phyloP scores from a whole-genome alignment of 2,797 vertebrate genomes.

The Aeoliscus strigatus region DNA sequence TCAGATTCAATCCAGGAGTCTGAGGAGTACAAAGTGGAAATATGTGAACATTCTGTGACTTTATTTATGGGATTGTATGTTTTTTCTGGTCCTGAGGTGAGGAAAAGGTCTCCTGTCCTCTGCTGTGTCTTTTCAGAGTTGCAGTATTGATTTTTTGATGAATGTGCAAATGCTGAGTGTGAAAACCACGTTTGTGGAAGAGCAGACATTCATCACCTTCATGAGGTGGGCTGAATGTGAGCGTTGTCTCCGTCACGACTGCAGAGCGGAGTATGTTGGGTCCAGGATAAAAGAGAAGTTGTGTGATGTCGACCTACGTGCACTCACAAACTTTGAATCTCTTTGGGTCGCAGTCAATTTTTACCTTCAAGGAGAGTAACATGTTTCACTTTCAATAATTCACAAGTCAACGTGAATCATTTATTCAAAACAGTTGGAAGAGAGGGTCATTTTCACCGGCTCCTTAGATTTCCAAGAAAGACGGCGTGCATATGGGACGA shows the following conservation, averaged over 20 bases:
- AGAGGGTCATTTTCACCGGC: constrained; percentile 34
- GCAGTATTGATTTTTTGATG: constrained; percentile 18
- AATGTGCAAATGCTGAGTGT: constrained; percentile 22
- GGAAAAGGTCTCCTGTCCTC: constrained; percentile 2
- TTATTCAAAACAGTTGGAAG: constrained; percentile 47
- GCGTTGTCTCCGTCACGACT: constrained; percentile 21
- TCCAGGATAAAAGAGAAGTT: constrained; percentile 16
- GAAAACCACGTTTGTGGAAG: constrained; percentile 24
- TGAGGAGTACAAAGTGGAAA: too few relatives aligned
- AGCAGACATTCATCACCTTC: constrained; percentile 25
- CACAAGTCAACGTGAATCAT: constrained; percentile 63
- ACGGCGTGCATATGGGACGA: constrained; percentile 13
- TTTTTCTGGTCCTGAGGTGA: too few relatives aligned
- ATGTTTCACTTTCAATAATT: constrained; percentile 64
- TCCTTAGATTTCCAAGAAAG: constrained; percentile 37
- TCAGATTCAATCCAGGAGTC: too few relatives aligned
- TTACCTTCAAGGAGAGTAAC: constrained; percentile 56
- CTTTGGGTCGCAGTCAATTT: constrained; percentile 40
- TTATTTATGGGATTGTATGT: too few relatives aligned
- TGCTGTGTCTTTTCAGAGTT: constrained; percentile 4
- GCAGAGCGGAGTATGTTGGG: constrained; percentile 15
- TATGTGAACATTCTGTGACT: too few relatives aligned
- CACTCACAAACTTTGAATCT: constrained; percentile 26
- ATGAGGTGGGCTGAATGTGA: constrained; percentile 27
- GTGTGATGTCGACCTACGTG: constrained; percentile 11